Percentiles rank a stretch among this genome's conserved stretches.
Conservation (phyloP, 1,140 invertebrate genomes). For the Scaptomyza hsui region DNA sequence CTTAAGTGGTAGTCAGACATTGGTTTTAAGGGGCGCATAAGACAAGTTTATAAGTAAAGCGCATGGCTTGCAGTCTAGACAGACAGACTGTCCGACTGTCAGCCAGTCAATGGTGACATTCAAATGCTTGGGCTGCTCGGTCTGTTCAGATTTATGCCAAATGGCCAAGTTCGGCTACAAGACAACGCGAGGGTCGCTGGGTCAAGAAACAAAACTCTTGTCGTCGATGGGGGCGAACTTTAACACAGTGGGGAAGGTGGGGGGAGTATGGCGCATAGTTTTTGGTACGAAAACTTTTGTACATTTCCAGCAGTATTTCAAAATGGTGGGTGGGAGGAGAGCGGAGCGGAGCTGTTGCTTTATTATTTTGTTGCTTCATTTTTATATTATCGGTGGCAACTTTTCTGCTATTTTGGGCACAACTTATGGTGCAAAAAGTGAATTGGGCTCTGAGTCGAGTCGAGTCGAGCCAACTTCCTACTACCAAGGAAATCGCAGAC, state of each 20-base stretch:
- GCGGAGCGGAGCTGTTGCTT: conserved; percentile 47
- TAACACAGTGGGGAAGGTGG: no score
- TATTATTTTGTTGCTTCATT: conserved; percentile 65
- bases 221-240: not conserved
- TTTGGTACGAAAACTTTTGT: conserved; percentile 38
- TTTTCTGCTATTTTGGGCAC: conserved; percentile 78
- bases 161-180: conserved; percentile 19
- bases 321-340: not conserved
- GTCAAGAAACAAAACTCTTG: conserved; percentile 1
- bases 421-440: conserved; percentile 80
- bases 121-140: conserved; percentile 60
- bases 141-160: conserved; percentile 67
- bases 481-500: conserved; percentile 73
- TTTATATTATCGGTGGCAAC: conserved; percentile 76
- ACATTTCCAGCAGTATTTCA: conserved; percentile 53
- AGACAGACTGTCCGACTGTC: conserved; percentile 10
- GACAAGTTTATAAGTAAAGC: conserved; percentile 67
- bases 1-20: conserved; percentile 80
- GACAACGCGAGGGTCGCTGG: not conserved
- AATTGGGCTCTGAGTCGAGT: conserved; percentile 46
- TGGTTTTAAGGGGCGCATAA: conserved; percentile 64
- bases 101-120: conserved; percentile 64
- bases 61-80: conserved; percentile 62
- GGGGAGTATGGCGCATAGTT: conserved; percentile 36
- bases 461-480: conserved; percentile 67